Evolutionary conservation across 1,140 invertebrate species (phyloP).

Genomic region (Aphelenchoides besseyi): DNA sequence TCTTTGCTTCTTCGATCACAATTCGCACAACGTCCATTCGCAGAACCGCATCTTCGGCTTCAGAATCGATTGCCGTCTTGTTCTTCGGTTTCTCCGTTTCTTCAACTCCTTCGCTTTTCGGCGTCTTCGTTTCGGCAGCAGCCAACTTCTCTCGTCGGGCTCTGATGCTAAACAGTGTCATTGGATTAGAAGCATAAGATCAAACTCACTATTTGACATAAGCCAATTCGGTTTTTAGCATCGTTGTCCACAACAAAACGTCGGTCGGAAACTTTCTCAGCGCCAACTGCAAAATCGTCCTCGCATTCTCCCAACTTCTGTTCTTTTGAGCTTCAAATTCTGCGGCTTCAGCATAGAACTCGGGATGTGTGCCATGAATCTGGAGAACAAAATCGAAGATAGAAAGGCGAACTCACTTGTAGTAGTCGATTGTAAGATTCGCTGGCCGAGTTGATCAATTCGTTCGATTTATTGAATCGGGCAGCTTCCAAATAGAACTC

Average conservation of each 20-base stretch:
- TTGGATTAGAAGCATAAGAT: not conserved
- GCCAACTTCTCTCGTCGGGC: not conserved
- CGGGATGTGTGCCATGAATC: constrained; percentile 42
- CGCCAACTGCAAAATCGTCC: constrained; percentile 43
- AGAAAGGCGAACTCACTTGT: constrained; percentile 31
- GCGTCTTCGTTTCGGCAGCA: not conserved
- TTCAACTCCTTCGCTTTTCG: no score
- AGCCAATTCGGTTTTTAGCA: not conserved
- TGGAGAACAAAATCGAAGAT: constrained; percentile 20
- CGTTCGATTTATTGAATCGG: constrained; percentile 20
- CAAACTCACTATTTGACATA: not conserved
- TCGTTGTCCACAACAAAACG: not conserved
- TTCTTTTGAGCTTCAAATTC: constrained; percentile 44
- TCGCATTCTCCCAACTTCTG: constrained; percentile 44
- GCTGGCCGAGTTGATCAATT: constrained; percentile 26
- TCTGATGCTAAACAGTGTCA: not conserved
- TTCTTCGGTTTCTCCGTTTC: no score
- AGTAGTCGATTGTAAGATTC: constrained; percentile 43
- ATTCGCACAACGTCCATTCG: no score
- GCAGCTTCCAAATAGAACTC: constrained; percentile 42
- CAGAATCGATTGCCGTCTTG: no score
- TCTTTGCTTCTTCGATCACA: no score
- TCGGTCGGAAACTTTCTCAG: constrained; percentile 40
- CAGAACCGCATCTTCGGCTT: no score
- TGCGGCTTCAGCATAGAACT: constrained; percentile 37